Evolutionary conservation across 2,888 invertebrate genomes (phyloP), one percentile per base, ranked within the genome.

Genomic region (Troides oblongomaculatus): DNA sequence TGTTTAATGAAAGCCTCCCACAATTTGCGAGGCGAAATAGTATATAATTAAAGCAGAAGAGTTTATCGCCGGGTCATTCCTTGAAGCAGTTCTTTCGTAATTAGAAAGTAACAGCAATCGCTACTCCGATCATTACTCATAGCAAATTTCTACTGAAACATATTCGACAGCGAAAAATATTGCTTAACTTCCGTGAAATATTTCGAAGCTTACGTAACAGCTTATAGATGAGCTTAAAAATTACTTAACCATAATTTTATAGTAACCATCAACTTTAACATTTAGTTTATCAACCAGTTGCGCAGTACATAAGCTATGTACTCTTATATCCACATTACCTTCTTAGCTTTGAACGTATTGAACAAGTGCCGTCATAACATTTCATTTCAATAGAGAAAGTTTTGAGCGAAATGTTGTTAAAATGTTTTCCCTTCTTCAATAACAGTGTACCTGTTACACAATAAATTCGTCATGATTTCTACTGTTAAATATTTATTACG

Each of bases 31-130:
- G 53, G 66, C 69, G 64, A 85, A 87, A 86, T 57, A 50, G 43
- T 46, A 21, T 30, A 62, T 58, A 69, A 69, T 69, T 65, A 62
- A 83, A 85, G 81, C 81, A 78, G 60, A 60, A 30, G 8, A 82
- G 77, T 81, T 84, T 79, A 84, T 84, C 79, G 81, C 84, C 83
- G 85, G 81, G 77, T 82, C 80, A 84, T 84, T 87, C 85, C 84
- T 81, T 87, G 84, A 84, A 86, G 84, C 85, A 82, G 77, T 77
- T 86, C 84, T 90, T 87, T 89, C 85, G 88, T 86, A 89, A 89
- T 83, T 86, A 89, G 90, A 90, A 90, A 90, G 90, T 84, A 76
- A 75, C 43, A 36, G 57, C 65, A 39, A 39, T 65, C 17, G 39
- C 46, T 23, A 21, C 7, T 50, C 14, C 1, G 14, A 21, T 61